Evolutionary conservation across 2,797 vertebrate species (phyloP).

Genomic region (Enoplosus armatus): DNA sequence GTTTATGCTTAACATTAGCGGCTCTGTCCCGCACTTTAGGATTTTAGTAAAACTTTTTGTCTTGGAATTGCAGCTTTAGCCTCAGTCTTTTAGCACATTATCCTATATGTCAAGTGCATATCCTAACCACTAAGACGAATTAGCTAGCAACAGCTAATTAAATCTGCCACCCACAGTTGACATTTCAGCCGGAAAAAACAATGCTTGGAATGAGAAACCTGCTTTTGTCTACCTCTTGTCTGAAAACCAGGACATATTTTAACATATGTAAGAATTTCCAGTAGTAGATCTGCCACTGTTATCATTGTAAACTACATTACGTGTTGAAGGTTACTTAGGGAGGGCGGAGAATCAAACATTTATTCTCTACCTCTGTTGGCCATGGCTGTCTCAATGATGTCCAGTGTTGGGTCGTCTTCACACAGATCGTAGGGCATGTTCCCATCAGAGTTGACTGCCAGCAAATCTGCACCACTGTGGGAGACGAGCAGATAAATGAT

Average conservation of each 20-base stretch:
- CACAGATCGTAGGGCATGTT: constrained; percentile 99
- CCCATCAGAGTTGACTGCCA: constrained; percentile 97
- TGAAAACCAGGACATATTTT: neutral
- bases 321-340: too few relatives aligned
- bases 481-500: constrained; percentile 24
- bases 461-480: constrained; percentile 91
- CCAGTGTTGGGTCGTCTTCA: constrained; percentile 96
- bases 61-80: too few relatives aligned
- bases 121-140: too few relatives aligned
- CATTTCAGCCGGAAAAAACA: neutral
- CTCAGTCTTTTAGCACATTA: too few relatives aligned
- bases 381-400: constrained; percentile 98
- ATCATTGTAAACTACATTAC: neutral
- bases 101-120: too few relatives aligned
- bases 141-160: neutral
- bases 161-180: fast-evolving
- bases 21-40: neutral
- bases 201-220: neutral
- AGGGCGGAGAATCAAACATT: too few relatives aligned
- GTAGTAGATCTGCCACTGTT: too few relatives aligned
- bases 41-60: neutral
- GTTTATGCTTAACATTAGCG: neutral
- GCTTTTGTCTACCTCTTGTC: neutral
- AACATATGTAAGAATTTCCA: too few relatives aligned
- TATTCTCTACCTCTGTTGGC: constrained; percentile 91